phyloP scores from a whole-genome alignment of 2,888 invertebrate genomes.

The Spilarctia lutea region DNA sequence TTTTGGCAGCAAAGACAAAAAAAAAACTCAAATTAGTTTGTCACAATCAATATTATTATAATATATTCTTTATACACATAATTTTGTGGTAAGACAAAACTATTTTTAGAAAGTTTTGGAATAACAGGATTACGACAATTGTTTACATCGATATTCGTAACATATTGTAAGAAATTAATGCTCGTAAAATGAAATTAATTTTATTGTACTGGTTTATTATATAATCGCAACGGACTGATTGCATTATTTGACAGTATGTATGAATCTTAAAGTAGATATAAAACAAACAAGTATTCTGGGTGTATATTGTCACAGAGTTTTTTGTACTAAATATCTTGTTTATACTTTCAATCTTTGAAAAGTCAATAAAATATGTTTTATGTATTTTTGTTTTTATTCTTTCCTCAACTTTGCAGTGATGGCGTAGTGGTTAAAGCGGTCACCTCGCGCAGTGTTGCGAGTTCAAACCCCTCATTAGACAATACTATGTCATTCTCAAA shows the following conservation, averaged over 20 bases:
- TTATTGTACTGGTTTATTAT: background rate
- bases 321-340: conserved; percentile 35
- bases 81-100: too few species aligned
- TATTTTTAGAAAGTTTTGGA: too few species aligned
- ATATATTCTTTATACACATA: too few species aligned
- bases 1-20: too few species aligned
- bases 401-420: too few species aligned
- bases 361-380: conserved; percentile 37
- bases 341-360: conserved; percentile 27
- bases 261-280: background rate
- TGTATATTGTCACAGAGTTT: conserved; percentile 28
- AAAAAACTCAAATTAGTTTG: too few species aligned
- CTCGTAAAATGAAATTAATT: background rate
- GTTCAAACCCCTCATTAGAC: too few species aligned
- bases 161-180: background rate
- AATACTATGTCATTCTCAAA: too few species aligned
- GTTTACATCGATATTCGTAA: background rate
- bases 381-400: background rate
- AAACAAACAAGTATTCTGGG: background rate
- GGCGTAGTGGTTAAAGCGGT: too few species aligned
- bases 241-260: background rate
- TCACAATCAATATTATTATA: too few species aligned
- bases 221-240: background rate
- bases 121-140: background rate
- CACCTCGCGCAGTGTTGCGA: too few species aligned